Evolutionary conservation across 2,888 invertebrate genomes (phyloP).

Genomic region (Oasisia sp.): DNA sequence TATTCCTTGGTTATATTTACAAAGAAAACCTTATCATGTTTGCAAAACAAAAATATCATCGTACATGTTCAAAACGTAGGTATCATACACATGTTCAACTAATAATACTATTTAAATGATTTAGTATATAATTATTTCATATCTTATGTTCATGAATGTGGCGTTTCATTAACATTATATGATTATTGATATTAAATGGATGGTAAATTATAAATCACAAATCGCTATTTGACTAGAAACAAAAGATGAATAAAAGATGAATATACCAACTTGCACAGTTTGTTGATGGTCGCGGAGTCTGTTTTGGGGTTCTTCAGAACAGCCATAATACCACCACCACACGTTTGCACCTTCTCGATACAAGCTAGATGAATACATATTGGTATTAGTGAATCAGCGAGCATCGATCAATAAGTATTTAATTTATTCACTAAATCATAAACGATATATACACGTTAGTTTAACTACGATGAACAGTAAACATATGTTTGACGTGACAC

Average conservation of each 20-base stretch:
- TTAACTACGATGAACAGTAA: background rate
- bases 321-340: background rate
- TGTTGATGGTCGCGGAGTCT: background rate
- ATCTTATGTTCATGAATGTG: background rate
- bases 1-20: background rate
- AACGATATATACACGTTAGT: too few relatives aligned
- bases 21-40: background rate
- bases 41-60: background rate
- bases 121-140: background rate
- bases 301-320: background rate
- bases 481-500: background rate
- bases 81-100: background rate
- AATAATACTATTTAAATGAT: background rate
- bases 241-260: background rate
- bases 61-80: background rate
- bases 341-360: background rate
- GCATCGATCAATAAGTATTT: too few relatives aligned
- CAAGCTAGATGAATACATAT: background rate
- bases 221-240: background rate
- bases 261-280: background rate
- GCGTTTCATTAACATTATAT: background rate
- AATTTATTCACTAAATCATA: too few relatives aligned
- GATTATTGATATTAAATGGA: background rate
- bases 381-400: background rate
- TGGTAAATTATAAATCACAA: background rate